Percentiles rank a stretch among this genome's conserved stretches.
phyloP scores from a whole-genome alignment of 2,113 vertebrate genomes.

The Indicator indicator region DNA sequence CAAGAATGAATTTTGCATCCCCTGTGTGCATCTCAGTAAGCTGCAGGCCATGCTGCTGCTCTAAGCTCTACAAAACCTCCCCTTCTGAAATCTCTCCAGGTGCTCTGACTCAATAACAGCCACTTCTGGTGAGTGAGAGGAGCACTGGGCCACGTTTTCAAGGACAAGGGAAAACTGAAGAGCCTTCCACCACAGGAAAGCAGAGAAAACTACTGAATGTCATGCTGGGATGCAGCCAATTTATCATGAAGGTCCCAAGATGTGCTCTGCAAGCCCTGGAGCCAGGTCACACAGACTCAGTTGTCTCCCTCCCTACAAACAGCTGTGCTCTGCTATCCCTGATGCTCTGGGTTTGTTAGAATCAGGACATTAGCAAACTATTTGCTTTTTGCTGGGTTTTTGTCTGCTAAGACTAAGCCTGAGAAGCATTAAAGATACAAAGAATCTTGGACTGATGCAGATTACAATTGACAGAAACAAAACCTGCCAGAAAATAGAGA shows the following conservation, averaged over 20 bases:
- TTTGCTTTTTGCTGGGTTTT: not conserved
- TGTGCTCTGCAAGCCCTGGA: not conserved
- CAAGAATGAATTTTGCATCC: not conserved
- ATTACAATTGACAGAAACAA: not conserved
- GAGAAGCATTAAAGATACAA: not conserved
- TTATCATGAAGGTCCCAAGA: not conserved
- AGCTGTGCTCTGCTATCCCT: not conserved
- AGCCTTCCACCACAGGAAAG: not conserved
- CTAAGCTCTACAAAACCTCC: not conserved
- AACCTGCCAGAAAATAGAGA: not conserved
- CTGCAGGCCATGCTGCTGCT: not conserved
- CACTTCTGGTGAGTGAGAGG: not conserved
- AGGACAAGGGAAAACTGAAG: not conserved
- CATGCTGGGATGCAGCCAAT: not conserved
- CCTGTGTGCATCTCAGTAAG: not conserved
- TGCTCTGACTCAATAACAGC: not conserved
- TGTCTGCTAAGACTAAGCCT: not conserved
- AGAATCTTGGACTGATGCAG: not conserved
- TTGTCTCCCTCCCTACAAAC: not conserved
- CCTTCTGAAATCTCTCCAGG: not conserved
- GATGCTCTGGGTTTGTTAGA: not conserved
- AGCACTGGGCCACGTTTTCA: not conserved
- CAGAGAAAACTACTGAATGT: not conserved
- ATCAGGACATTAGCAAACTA: not conserved
- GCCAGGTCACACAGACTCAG: not conserved